Conservation (phyloP, 1,140 invertebrate genomes). For the Hycleus cichorii region DNA sequence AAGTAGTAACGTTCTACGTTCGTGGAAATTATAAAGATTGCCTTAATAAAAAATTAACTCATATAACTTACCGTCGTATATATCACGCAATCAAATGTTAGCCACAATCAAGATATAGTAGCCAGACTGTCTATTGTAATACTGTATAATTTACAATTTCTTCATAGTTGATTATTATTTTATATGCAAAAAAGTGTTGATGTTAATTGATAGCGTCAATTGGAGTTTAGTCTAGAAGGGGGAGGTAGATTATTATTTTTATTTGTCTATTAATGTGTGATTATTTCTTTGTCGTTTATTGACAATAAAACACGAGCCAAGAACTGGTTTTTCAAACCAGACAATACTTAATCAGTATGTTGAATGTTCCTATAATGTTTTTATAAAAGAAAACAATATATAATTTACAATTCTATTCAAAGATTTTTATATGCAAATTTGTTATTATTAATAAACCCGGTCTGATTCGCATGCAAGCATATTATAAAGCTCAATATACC, state of each 20-base stretch:
- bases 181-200: no score
- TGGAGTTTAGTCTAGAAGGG: no score
- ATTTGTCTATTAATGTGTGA: no score
- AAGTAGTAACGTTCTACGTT: no score
- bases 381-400: conserved; percentile 18
- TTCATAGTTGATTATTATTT: no score
- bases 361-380: conserved; percentile 13
- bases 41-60: conserved; percentile 9
- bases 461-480: conserved; percentile 12
- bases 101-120: no score
- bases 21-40: not conserved
- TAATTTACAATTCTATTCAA: conserved; percentile 24
- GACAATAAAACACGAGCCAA: conserved; percentile 4
- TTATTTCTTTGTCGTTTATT: conserved; percentile 1
- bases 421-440: conserved; percentile 22
- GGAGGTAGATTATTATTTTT: no score
- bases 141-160: no score
- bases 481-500: conserved; percentile 1
- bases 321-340: conserved; percentile 8
- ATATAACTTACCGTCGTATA: not conserved
- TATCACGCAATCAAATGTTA: no score
- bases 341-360: conserved; percentile 21
- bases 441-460: conserved; percentile 9
- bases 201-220: no score
- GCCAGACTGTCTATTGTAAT: no score